phyloP scores from a whole-genome alignment of 2,113 vertebrate genomes.

The Micromys minutus region DNA sequence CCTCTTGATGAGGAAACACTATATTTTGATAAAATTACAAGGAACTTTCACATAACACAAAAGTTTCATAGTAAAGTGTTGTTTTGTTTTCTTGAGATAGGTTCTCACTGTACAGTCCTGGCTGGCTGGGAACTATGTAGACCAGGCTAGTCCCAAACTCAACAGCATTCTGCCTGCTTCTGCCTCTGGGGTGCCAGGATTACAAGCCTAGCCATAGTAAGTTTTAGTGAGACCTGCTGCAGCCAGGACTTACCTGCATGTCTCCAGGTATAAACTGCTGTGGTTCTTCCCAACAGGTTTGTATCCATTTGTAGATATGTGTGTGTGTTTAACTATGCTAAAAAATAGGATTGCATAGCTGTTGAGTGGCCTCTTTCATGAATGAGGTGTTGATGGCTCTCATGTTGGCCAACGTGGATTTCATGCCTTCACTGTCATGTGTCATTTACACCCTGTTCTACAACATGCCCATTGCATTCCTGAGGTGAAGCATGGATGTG shows the following conservation, averaged over 20 bases:
- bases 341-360: not conserved
- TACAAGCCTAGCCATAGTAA: not conserved
- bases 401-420: not conserved
- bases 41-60: not conserved
- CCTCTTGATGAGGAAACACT: not conserved
- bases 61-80: not conserved
- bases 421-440: not conserved
- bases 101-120: not conserved
- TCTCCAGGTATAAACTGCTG: not conserved
- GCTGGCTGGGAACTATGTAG: not conserved
- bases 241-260: not conserved
- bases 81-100: not conserved
- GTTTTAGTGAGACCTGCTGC: not conserved
- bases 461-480: not conserved
- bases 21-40: not conserved
- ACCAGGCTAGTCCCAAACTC: not conserved
- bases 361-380: not conserved
- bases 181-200: not conserved
- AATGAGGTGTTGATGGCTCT: not conserved
- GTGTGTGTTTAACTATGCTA: not conserved
- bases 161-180: not conserved
- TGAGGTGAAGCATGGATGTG: not conserved
- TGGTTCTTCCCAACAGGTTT: not conserved
- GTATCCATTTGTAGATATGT: not conserved
- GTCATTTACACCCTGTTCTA: rapidly evolving